phyloP scores from a whole-genome alignment of 2,797 vertebrate genomes.

The Mallotus villosus region DNA sequence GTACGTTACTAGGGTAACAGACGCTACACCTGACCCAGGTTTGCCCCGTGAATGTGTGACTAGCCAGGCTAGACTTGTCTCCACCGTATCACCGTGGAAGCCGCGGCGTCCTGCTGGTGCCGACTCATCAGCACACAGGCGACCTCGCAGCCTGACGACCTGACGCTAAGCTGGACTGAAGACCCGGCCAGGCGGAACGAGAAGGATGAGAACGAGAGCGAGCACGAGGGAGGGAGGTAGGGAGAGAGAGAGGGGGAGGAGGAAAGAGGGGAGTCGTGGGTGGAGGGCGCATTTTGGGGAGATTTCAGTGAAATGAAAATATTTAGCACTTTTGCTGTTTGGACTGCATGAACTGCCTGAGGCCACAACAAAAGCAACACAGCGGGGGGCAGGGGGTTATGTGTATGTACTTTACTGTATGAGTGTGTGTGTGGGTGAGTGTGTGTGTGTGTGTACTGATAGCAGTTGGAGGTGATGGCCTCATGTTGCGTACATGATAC shows the following conservation, averaged over 20 bases:
- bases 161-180: slow-evolving; percentile 38
- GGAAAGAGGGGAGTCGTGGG: no score
- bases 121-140: slow-evolving; percentile 24
- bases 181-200: slow-evolving; percentile 27
- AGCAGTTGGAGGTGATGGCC: no score
- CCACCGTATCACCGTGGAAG: not conserved
- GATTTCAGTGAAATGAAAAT: no score
- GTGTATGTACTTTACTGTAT: slow-evolving; percentile 3
- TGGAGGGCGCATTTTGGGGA: not conserved
- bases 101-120: slow-evolving; percentile 12
- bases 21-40: not conserved
- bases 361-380: not conserved
- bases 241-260: not conserved
- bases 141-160: slow-evolving; percentile 29
- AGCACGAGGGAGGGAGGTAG: not conserved
- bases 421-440: not conserved
- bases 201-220: not conserved
- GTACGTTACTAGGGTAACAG: not conserved
- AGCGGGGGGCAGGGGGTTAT: not conserved
- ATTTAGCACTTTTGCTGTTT: not conserved
- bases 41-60: not conserved
- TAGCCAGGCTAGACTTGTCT: not conserved
- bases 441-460: no score
- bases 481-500: no score
- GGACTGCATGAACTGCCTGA: not conserved